phyloP scores from a whole-genome alignment of 2,888 invertebrate genomes.

The Coenonympha glycerion region DNA sequence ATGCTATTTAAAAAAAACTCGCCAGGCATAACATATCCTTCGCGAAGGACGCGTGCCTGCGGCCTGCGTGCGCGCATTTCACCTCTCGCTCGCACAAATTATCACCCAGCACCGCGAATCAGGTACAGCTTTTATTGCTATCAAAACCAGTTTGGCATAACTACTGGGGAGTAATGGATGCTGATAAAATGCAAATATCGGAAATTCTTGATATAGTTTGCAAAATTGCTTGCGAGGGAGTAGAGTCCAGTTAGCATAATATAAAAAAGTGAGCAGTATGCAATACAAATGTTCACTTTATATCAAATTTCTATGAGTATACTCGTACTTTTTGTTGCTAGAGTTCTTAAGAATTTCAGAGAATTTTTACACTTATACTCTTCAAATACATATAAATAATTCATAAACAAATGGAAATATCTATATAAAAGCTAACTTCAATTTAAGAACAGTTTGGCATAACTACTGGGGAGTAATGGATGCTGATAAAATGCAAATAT shows the following conservation, averaged over 20 bases:
- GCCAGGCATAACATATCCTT: constrained; percentile 43
- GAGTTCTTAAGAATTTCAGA: neutral
- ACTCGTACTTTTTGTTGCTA: neutral
- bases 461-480: constrained; percentile 46
- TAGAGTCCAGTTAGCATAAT: neutral
- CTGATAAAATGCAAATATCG: constrained; percentile 46
- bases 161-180: constrained; percentile 47
- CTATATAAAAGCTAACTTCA: too few relatives aligned
- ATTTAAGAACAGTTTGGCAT: too few relatives aligned
- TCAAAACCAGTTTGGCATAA: constrained; percentile 49
- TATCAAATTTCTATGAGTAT: neutral
- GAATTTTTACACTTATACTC: neutral
- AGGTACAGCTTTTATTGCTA: constrained; percentile 50
- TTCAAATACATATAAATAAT: too few relatives aligned
- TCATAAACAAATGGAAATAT: too few relatives aligned
- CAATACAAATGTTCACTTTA: neutral
- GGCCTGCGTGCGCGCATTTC: constrained; percentile 60
- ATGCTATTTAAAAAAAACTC: constrained; percentile 47
- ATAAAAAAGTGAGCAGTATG: too few relatives aligned
- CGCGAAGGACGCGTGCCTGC: constrained; percentile 69
- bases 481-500: constrained; percentile 48
- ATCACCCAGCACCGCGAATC: constrained; percentile 28
- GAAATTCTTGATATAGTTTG: constrained; percentile 21
- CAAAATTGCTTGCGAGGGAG: neutral
- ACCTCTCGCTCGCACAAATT: constrained; percentile 35